These are phyloP conservation scores for Grapholita molesta DNA, from an alignment of 1,140 invertebrate species.

Conservation along the genomic window DNA sequence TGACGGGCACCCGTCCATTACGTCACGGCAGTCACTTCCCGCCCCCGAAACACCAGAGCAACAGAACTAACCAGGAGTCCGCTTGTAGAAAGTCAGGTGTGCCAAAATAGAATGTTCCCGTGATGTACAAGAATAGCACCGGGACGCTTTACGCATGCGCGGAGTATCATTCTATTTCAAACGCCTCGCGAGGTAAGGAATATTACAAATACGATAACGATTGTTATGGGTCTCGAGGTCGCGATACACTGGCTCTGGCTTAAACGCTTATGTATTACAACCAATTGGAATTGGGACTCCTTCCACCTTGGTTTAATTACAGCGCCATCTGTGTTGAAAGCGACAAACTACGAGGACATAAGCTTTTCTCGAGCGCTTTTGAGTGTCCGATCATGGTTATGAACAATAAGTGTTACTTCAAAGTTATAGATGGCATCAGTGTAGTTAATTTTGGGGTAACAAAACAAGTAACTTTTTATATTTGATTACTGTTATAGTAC, in stretches of 20 bases:
- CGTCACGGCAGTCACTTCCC: conserved; percentile 53
- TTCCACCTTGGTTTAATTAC: conserved; percentile 23
- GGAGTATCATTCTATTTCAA: too few relatives aligned
- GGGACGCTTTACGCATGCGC: conserved; percentile 23
- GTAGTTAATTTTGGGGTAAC: too few relatives aligned
- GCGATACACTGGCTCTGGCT: too few relatives aligned
- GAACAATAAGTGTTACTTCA: too few relatives aligned
- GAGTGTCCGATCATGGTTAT: neutral
- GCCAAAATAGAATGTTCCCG: conserved; percentile 58
- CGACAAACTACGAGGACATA: neutral
- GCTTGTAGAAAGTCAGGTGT: conserved; percentile 36
- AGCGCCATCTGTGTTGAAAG: conserved; percentile 23
- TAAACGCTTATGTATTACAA: too few relatives aligned
- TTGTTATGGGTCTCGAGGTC: too few relatives aligned
- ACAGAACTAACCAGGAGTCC: conserved; percentile 38
- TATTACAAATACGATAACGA: too few relatives aligned
- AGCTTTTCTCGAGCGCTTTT: neutral
- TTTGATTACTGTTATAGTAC: too few relatives aligned
- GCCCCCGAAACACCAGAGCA: conserved; percentile 59
- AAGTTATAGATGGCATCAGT: too few relatives aligned
- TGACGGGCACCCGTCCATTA: conserved; percentile 56
- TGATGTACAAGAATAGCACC: conserved; percentile 50
- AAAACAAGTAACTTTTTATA: too few relatives aligned
- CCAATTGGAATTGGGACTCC: too few relatives aligned
- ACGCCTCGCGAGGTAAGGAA: too few relatives aligned